These are phyloP conservation scores for Encarsia formosa DNA, from an alignment of 2,888 invertebrate genomes.

Conservation along the genomic window DNA sequence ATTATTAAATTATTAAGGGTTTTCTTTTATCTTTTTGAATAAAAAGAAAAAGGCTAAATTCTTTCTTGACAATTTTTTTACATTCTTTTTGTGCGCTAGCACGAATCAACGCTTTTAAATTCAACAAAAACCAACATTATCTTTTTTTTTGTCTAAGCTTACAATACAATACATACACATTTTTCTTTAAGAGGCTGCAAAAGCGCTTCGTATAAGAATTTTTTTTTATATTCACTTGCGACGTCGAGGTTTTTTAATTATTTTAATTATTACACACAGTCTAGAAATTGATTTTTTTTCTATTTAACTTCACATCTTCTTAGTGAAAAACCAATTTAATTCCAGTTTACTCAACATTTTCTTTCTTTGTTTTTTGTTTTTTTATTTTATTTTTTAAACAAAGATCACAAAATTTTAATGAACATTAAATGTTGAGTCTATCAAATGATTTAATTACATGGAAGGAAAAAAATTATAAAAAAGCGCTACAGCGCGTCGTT, in stretches of 20 bases:
- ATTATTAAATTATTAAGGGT: not conserved
- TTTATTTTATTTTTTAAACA: not conserved
- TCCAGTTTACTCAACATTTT: too few relatives aligned
- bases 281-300: too few relatives aligned
- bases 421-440: too few relatives aligned
- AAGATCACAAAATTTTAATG: not conserved
- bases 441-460: too few relatives aligned
- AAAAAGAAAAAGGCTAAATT: constrained; percentile 20
- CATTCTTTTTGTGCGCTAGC: constrained; percentile 23
- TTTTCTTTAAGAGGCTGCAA: constrained; percentile 10
- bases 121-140: constrained; percentile 13
- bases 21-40: not conserved
- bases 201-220: constrained; percentile 13
- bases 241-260: too few relatives aligned
- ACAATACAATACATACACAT: constrained; percentile 24
- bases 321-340: too few relatives aligned
- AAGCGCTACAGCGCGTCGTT: too few relatives aligned
- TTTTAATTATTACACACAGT: too few relatives aligned
- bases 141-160: constrained; percentile 16
- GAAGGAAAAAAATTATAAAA: too few relatives aligned
- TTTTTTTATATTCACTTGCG: too few relatives aligned
- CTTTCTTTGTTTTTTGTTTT: too few relatives aligned
- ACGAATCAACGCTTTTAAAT: constrained; percentile 21
- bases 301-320: too few relatives aligned
- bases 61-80: constrained; percentile 5